Conservation (phyloP, 1,140 invertebrate genomes). For the Cydia splendana region DNA sequence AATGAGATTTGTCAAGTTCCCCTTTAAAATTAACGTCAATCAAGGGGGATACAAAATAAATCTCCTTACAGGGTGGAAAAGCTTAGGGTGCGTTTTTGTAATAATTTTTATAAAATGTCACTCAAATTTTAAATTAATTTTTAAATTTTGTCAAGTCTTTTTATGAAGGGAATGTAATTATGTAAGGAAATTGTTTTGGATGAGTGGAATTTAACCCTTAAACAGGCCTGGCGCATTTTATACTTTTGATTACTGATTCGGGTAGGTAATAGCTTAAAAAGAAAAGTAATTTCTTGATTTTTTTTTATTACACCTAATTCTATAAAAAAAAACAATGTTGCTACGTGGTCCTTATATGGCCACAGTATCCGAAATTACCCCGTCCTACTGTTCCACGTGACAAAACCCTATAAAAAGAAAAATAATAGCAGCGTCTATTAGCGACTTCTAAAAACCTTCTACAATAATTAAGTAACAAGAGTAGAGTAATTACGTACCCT, state of each 20-base stretch:
- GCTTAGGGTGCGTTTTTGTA: neutral
- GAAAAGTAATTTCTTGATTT: no score
- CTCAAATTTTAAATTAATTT: neutral
- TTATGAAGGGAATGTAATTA: neutral
- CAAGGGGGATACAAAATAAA: neutral
- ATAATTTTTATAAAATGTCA: neutral
- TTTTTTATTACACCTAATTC: no score
- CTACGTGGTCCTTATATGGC: no score
- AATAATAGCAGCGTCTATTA: neutral
- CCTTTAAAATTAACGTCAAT: neutral
- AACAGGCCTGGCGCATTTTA: no score
- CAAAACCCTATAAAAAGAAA: neutral
- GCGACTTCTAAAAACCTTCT: neutral
- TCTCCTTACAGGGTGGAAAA: constrained; percentile 4
- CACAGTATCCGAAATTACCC: neutral
- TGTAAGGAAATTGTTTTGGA: neutral
- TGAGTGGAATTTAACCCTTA: neutral
- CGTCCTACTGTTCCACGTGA: neutral
- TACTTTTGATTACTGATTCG: no score
- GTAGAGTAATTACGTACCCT: neutral
- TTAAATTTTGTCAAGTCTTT: neutral
- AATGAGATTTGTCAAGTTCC: constrained; percentile 4
- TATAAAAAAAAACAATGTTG: no score
- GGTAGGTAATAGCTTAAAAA: no score
- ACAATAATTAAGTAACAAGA: neutral